Conservation (phyloP, 1,140 invertebrate species). For the Adelges cooleyi region DNA sequence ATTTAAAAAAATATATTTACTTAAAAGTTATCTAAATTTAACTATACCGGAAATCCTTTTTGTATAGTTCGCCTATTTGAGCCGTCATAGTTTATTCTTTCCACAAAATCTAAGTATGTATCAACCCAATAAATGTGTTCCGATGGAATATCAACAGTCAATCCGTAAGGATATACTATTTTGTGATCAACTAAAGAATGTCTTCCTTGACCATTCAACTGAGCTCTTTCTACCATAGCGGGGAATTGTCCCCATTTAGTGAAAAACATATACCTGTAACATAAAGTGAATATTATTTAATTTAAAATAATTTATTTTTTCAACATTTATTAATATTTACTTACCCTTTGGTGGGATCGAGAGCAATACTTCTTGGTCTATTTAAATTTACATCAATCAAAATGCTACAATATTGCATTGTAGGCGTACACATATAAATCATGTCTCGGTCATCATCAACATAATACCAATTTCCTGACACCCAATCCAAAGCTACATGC, state of each 20-base stretch:
- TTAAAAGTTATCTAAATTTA: not conserved
- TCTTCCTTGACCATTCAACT: slow-evolving; percentile 48
- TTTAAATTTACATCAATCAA: slow-evolving; percentile 55
- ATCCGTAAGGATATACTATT: slow-evolving; percentile 60
- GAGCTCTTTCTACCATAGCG: slow-evolving; percentile 50
- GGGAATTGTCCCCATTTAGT: slow-evolving; percentile 56
- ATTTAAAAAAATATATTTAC: not conserved
- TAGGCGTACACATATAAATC: slow-evolving; percentile 56
- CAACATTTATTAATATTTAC: not conserved
- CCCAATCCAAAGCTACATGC: slow-evolving; percentile 72
- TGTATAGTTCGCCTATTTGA: slow-evolving; percentile 50
- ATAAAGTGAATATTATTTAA: not conserved
- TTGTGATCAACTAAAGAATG: slow-evolving; percentile 45
- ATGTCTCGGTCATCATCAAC: slow-evolving; percentile 59
- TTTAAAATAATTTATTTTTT: not conserved
- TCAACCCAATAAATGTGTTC: slow-evolving; percentile 68
- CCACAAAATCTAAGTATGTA: slow-evolving; percentile 60
- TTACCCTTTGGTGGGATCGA: slow-evolving; percentile 67
- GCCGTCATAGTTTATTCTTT: slow-evolving; percentile 58
- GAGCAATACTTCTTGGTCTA: slow-evolving; percentile 61
- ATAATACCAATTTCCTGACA: slow-evolving; percentile 75
- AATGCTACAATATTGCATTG: slow-evolving; percentile 51
- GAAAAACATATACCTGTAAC: slow-evolving; percentile 57
- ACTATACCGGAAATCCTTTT: slow-evolving; percentile 44
- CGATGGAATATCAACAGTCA: slow-evolving; percentile 59